These are phyloP conservation scores for Nephotettix cincticeps DNA, from an alignment of 1,140 invertebrate genomes.

Conservation along the genomic window DNA sequence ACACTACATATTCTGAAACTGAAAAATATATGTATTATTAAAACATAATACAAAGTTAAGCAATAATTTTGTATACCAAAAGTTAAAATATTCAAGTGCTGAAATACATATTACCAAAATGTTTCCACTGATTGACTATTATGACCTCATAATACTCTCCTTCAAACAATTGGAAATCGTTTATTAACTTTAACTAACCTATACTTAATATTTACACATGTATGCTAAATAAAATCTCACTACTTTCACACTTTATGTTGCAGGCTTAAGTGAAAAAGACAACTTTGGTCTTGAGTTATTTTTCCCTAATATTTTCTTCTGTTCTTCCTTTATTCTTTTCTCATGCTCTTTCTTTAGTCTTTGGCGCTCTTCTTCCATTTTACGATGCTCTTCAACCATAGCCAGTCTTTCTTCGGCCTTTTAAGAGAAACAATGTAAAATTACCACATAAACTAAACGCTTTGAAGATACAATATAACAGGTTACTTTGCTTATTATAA, in stretches of 20 bases:
- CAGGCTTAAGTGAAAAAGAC: conserved; percentile 84
- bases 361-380: conserved; percentile 94
- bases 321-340: conserved; percentile 88
- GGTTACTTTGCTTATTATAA: no score
- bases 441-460: no score
- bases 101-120: no score
- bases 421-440: conserved; percentile 34
- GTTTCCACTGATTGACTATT: no score
- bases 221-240: not conserved
- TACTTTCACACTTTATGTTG: not conserved
- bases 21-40: not conserved
- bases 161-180: no score
- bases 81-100: no score
- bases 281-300: conserved; percentile 95
- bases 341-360: conserved; percentile 90
- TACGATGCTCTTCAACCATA: conserved; percentile 94
- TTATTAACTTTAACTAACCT: no score
- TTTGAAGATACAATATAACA: no score
- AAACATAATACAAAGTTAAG: not conserved
- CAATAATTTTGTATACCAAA: no score
- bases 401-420: conserved; percentile 95
- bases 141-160: no score
- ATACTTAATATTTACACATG: no score
- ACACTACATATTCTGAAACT: not conserved
- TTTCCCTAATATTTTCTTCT: conserved; percentile 95